Conservation (phyloP, 2,888 invertebrate species). For the Thecocarcelia acutangulata region DNA sequence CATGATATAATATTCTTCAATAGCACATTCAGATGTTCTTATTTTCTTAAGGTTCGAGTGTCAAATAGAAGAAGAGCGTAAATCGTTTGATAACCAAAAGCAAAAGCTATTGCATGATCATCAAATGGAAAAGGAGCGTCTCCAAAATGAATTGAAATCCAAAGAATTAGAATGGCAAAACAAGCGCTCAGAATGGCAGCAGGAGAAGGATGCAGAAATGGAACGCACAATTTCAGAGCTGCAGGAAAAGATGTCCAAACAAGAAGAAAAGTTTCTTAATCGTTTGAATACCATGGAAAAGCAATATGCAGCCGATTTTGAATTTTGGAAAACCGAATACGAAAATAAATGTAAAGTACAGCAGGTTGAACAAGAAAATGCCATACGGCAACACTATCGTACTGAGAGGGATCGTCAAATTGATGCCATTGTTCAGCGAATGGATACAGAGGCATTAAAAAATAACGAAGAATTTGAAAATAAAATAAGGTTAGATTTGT, state of each 20-base stretch:
- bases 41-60: conserved; percentile 82
- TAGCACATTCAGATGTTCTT: background rate
- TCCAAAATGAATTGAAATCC: conserved; percentile 81
- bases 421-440: conserved; percentile 82
- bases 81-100: conserved; percentile 83
- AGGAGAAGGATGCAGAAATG: conserved; percentile 82
- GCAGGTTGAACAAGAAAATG: conserved; percentile 86
- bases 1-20: no score
- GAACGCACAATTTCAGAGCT: conserved; percentile 82
- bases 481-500: conserved; percentile 75
- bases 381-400: conserved; percentile 87
- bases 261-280: conserved; percentile 82
- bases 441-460: conserved; percentile 80
- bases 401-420: conserved; percentile 90
- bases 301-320: conserved; percentile 85
- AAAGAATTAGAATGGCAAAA: conserved; percentile 81
- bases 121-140: conserved; percentile 81
- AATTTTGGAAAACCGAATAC: conserved; percentile 84
- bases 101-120: conserved; percentile 82
- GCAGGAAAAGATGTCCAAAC: conserved; percentile 82
- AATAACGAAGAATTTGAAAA: conserved; percentile 78
- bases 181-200: conserved; percentile 80
- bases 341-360: conserved; percentile 81
- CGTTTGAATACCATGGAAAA: conserved; percentile 83
- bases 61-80: conserved; percentile 83